Conservation (phyloP, 2,113 vertebrate species). For the Verasper variegatus region DNA sequence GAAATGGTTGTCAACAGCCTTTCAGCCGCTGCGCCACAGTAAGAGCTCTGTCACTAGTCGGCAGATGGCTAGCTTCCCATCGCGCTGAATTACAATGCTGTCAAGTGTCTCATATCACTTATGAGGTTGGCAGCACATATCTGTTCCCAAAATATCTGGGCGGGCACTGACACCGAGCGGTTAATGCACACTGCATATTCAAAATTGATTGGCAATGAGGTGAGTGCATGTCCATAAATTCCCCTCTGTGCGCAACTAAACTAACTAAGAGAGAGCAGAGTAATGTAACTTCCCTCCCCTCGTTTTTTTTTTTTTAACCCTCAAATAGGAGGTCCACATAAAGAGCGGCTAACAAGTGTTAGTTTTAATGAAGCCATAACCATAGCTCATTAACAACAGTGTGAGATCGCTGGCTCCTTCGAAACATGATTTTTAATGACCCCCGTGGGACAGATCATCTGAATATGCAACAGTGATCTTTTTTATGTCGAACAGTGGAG, state of each 20-base stretch:
- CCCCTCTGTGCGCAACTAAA: slow-evolving; percentile 16
- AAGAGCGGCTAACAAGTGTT: slow-evolving; percentile 66
- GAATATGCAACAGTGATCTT: slow-evolving; percentile 79
- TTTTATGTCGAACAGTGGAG: slow-evolving; percentile 63
- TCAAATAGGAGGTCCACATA: slow-evolving; percentile 46
- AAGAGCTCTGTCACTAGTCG: slow-evolving; percentile 69
- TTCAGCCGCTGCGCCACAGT: slow-evolving; percentile 74
- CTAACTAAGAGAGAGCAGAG: slow-evolving; percentile 9
- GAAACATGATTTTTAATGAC: slow-evolving; percentile 79
- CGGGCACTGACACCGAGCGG: slow-evolving; percentile 46
- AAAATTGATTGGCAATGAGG: slow-evolving; percentile 40
- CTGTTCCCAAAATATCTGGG: slow-evolving; percentile 65
- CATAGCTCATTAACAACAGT: slow-evolving; percentile 72
- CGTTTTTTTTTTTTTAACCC: slow-evolving; percentile 14
- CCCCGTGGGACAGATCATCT: slow-evolving; percentile 76
- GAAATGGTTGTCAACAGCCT: slow-evolving; percentile 78
- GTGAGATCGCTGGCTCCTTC: slow-evolving; percentile 59
- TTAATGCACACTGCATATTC: slow-evolving; percentile 66
- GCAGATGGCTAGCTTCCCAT: slow-evolving; percentile 70
- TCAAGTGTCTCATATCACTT: slow-evolving; percentile 76
- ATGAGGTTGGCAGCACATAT: slow-evolving; percentile 67
- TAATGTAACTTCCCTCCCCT: neutral
- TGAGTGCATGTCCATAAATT: slow-evolving; percentile 35
- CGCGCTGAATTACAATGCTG: slow-evolving; percentile 72
- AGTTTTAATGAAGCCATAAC: slow-evolving; percentile 77